Percentiles rank a stretch among this genome's conserved stretches.
Evolutionary conservation across 2,113 vertebrate genomes (phyloP).

Genomic region (Crotalus tigris): DNA sequence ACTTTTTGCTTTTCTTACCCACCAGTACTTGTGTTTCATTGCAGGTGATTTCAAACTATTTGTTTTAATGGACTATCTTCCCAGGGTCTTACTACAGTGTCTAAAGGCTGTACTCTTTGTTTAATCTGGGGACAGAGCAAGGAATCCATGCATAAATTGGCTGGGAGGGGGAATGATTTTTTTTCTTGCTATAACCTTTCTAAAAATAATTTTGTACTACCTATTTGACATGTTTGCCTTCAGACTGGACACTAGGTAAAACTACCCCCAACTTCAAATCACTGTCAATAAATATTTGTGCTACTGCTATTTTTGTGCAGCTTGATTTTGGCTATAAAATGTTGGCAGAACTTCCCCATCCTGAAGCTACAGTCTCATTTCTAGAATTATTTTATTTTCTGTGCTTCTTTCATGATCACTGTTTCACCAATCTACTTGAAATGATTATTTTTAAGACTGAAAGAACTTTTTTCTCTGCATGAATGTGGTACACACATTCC

Average conservation of each 20-base stretch:
- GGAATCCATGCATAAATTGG: background rate
- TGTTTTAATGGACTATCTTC: background rate
- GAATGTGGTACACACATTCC: background rate
- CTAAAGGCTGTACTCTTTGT: background rate
- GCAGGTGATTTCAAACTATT: slow-evolving; percentile 5
- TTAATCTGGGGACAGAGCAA: background rate
- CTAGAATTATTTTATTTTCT: background rate
- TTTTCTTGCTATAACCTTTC: background rate
- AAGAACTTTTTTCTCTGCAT: background rate
- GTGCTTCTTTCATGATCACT: background rate
- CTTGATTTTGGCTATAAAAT: background rate
- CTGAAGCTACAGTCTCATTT: no score
- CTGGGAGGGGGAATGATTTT: background rate
- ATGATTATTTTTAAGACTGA: background rate
- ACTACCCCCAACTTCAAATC: background rate
- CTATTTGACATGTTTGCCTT: background rate
- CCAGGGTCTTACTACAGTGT: background rate
- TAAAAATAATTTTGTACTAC: background rate
- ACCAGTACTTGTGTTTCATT: background rate
- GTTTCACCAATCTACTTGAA: background rate
- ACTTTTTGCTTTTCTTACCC: slow-evolving; percentile 6
- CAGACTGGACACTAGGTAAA: background rate
- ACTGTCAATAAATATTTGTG: background rate
- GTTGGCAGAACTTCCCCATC: background rate
- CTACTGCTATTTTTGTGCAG: background rate